Evolutionary conservation across 1,140 invertebrate species (phyloP).

Genomic region (Protaetia brevitarsis): DNA sequence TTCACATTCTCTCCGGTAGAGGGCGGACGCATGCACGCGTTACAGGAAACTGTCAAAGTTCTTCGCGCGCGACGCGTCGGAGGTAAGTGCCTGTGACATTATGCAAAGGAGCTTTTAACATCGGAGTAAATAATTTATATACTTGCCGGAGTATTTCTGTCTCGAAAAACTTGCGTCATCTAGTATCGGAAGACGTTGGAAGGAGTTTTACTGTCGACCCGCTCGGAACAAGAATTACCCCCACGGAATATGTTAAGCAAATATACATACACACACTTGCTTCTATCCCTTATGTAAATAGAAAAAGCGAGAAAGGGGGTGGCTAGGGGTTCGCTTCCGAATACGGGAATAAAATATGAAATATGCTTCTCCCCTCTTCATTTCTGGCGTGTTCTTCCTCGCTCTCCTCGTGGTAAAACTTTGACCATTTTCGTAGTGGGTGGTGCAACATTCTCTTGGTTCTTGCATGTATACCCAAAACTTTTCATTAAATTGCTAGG

Average conservation of each 20-base stretch:
- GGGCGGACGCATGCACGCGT: neutral
- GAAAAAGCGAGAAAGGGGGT: neutral
- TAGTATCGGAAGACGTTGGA: no score
- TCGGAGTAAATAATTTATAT: neutral
- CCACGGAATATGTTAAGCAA: neutral
- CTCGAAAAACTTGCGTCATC: no score
- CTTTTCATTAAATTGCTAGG: neutral
- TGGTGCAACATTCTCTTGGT: neutral
- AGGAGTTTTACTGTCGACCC: neutral
- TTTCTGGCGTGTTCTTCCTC: neutral
- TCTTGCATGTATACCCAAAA: neutral
- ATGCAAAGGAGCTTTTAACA: neutral
- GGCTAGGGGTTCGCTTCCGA: neutral
- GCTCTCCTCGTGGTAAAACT: neutral
- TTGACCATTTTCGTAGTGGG: slow-evolving; percentile 5
- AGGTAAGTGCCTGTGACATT: slow-evolving; percentile 14
- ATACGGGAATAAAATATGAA: slow-evolving; percentile 8
- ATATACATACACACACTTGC: neutral
- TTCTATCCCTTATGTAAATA: neutral
- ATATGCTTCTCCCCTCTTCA: neutral
- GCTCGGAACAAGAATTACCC: neutral
- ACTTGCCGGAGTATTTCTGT: no score
- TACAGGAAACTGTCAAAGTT: slow-evolving; percentile 4
- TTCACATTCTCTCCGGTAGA: neutral
- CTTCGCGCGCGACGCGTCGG: neutral